A percentile compares a stretch with the other conserved stretches of the same genome.
phyloP scores from a whole-genome alignment of 2,888 invertebrate species.

The Caradrina kadenii region DNA sequence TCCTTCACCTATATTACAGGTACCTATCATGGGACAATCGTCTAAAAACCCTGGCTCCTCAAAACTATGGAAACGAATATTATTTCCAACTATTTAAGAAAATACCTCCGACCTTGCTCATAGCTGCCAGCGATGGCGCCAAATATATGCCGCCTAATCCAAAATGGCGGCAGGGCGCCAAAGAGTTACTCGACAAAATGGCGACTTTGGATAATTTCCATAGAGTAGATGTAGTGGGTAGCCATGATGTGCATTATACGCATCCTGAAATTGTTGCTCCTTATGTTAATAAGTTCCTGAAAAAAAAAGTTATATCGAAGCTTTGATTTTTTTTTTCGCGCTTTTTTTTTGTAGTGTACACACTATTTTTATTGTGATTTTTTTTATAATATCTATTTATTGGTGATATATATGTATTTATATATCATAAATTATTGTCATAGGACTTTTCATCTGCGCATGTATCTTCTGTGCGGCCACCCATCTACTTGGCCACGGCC shows the following conservation, averaged over 20 bases:
- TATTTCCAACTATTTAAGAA: slow-evolving; percentile 72
- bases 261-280: slow-evolving; percentile 87
- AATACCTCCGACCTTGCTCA: slow-evolving; percentile 74
- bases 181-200: slow-evolving; percentile 65
- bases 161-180: slow-evolving; percentile 53
- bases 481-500: neutral
- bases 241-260: slow-evolving; percentile 92
- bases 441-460: neutral
- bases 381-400: too few species aligned
- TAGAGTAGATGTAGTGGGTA: slow-evolving; percentile 83
- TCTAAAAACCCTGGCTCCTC: slow-evolving; percentile 70
- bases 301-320: slow-evolving; percentile 39
- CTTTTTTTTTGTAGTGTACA: too few species aligned
- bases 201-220: slow-evolving; percentile 55
- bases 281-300: slow-evolving; percentile 79
- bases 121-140: slow-evolving; percentile 68
- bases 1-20: slow-evolving; percentile 66
- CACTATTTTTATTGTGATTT: too few species aligned
- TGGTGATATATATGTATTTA: too few species aligned
- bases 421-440: slow-evolving; percentile 1
- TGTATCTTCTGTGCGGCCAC: neutral
- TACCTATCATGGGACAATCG: slow-evolving; percentile 80
- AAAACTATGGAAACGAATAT: slow-evolving; percentile 73
- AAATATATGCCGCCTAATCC: slow-evolving; percentile 19
- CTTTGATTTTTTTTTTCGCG: slow-evolving; percentile 25